phyloP scores from a whole-genome alignment of 2,113 vertebrate genomes.

The Neolamprologus sp. region DNA sequence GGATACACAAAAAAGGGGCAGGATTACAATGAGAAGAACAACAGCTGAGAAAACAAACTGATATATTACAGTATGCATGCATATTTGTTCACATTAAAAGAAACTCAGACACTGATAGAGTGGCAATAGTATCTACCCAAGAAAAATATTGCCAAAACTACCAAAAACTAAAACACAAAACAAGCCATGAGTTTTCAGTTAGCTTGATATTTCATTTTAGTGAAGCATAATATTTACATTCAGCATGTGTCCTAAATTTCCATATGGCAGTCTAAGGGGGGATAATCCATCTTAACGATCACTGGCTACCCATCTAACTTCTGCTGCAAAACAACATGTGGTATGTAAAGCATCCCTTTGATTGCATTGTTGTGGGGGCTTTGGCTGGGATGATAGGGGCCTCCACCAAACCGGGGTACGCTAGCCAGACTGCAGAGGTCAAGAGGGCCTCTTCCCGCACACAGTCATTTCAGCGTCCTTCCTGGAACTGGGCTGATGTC shows the following conservation, averaged over 20 bases:
- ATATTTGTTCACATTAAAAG: not conserved
- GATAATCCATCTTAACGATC: constrained; percentile 61
- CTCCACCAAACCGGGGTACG: not conserved
- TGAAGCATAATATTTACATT: constrained; percentile 56
- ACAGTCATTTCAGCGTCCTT: constrained; percentile 34
- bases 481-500: constrained; percentile 61
- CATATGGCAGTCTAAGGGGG: constrained; percentile 23
- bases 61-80: not conserved
- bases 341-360: constrained; percentile 62
- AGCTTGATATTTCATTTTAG: not conserved
- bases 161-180: not conserved
- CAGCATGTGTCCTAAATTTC: constrained; percentile 61
- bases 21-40: accelerated
- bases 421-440: constrained; percentile 49
- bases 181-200: not conserved
- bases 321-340: constrained; percentile 63
- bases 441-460: constrained; percentile 44
- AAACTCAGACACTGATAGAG: not conserved
- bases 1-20: not conserved
- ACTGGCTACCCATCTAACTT: constrained; percentile 37
- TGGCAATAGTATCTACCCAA: not conserved
- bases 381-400: constrained; percentile 15
- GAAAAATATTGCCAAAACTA: not conserved
- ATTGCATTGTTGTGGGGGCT: constrained; percentile 52
- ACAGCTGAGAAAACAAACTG: not conserved